These are phyloP conservation scores for Alcedo atthis DNA, from an alignment of 2,797 vertebrate species.

Conservation along the genomic window DNA sequence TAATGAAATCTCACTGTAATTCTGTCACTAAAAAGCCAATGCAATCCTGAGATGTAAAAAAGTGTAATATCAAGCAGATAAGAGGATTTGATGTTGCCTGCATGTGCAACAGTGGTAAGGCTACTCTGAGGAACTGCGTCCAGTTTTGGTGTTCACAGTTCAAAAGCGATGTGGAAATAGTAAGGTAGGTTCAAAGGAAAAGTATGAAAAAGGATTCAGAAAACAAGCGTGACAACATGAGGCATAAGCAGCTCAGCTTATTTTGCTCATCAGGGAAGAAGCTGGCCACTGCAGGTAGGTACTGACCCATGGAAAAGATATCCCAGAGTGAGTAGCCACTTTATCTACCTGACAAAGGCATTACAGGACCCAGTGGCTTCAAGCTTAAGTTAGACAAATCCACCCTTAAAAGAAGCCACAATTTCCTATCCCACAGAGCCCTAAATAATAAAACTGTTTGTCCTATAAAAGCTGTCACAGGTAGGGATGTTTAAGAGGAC, in stretches of 20 bases:
- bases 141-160: conserved; percentile 33
- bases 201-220: conserved; percentile 50
- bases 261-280: conserved; percentile 30
- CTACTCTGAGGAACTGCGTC: conserved; percentile 4
- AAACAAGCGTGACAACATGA: conserved; percentile 23
- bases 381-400: conserved; percentile 38
- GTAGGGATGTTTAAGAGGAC: background rate
- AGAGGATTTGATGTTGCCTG: conserved; percentile 45
- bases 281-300: conserved; percentile 15
- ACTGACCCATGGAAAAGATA: conserved; percentile 37
- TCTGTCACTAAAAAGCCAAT: background rate
- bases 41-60: conserved; percentile 20
- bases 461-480: conserved; percentile 5
- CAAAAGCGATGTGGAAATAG: conserved; percentile 28
- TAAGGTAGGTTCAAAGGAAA: conserved; percentile 51
- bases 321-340: background rate
- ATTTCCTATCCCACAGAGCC: background rate
- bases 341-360: conserved; percentile 22
- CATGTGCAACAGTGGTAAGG: background rate
- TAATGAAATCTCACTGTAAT: conserved; percentile 8
- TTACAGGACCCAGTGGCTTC: background rate
- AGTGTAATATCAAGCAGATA: conserved; percentile 34
- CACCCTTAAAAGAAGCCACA: background rate
- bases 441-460: conserved; percentile 24
- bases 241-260: conserved; percentile 54